Conservation (phyloP, 2,888 invertebrate species). For the Acronicta alni region DNA sequence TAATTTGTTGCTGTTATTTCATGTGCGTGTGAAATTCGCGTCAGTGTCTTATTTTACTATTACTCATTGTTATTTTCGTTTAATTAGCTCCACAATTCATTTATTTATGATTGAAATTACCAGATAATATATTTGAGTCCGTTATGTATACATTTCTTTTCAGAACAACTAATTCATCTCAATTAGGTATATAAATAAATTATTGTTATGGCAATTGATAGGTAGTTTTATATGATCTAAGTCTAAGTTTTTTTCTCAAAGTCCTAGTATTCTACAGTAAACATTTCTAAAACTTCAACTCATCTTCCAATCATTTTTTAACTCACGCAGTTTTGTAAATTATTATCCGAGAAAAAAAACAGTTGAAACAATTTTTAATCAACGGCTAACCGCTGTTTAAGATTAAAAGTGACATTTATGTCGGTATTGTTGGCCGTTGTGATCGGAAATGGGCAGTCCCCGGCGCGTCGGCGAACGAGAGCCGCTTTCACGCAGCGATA, state of each 20-base stretch:
- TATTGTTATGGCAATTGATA: background rate
- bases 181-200: background rate
- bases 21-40: too few species aligned
- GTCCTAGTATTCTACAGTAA: too few species aligned
- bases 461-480: conserved; percentile 34
- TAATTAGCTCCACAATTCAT: background rate
- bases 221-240: background rate
- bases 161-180: background rate
- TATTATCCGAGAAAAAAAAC: background rate
- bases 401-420: conserved; percentile 43
- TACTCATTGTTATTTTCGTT: background rate
- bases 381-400: conserved; percentile 35
- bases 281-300: too few species aligned
- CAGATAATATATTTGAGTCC: background rate
- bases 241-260: too few species aligned
- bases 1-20: background rate
- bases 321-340: background rate
- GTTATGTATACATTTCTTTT: background rate
- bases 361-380: conserved; percentile 46
- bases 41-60: background rate
- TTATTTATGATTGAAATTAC: background rate
- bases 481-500: conserved; percentile 44
- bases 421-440: conserved; percentile 44
- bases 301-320: too few species aligned
- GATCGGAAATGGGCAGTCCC: conserved; percentile 55